Conservation (phyloP, 1,140 invertebrate genomes). For the Gryllus bimaculatus region DNA sequence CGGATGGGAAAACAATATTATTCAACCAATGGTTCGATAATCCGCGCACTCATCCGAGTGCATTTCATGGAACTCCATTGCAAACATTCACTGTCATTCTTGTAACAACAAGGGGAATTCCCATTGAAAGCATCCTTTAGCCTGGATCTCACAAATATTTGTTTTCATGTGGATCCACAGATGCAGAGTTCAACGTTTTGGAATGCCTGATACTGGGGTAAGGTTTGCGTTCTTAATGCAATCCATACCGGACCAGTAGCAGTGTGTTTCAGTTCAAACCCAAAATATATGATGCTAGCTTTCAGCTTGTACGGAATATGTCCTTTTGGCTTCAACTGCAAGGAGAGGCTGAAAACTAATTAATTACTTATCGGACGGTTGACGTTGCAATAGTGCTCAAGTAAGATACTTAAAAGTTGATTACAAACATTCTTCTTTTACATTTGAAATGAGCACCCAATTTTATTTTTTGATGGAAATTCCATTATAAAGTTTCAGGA, state of each 20-base stretch:
- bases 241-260: slow-evolving; percentile 95
- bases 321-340: slow-evolving; percentile 79
- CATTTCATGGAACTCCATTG: slow-evolving; percentile 89
- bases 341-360: slow-evolving; percentile 44
- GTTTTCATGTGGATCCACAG: slow-evolving; percentile 86
- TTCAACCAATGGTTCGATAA: slow-evolving; percentile 92
- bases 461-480: slow-evolving; percentile 8
- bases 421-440: not conserved
- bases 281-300: slow-evolving; percentile 96
- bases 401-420: slow-evolving; percentile 1
- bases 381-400: slow-evolving; percentile 7
- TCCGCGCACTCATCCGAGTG: slow-evolving; percentile 92
- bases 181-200: slow-evolving; percentile 89
- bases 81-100: slow-evolving; percentile 88
- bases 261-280: slow-evolving; percentile 98
- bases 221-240: slow-evolving; percentile 84
- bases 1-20: slow-evolving; percentile 95
- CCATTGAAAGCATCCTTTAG: slow-evolving; percentile 92
- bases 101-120: slow-evolving; percentile 89
- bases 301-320: slow-evolving; percentile 97
- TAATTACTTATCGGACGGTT: not conserved
- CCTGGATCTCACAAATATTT: slow-evolving; percentile 82
- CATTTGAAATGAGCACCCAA: not conserved
- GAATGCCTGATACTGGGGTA: slow-evolving; percentile 87
- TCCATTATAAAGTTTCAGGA: slow-evolving; percentile 17